A percentile compares a stretch with the other conserved stretches of the same genome.
These are phyloP conservation scores for Plestiodon gilberti DNA, from an alignment of 2,113 vertebrate species.

Conservation along the genomic window DNA sequence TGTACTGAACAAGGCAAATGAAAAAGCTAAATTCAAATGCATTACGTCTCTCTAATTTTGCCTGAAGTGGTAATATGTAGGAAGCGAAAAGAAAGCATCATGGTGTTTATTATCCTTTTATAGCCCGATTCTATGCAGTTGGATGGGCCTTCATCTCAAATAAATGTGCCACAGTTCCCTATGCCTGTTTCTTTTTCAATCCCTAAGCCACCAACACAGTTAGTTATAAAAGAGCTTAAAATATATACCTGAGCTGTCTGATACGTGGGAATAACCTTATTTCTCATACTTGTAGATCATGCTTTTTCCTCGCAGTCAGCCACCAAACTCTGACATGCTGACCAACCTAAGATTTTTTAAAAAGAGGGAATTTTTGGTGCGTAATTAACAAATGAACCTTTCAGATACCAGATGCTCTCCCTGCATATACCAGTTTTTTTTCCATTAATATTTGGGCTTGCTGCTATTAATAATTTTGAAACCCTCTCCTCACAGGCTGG, in stretches of 20 bases:
- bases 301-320: neutral
- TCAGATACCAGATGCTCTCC: neutral
- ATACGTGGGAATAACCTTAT: neutral
- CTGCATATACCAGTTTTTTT: too few relatives aligned
- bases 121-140: neutral
- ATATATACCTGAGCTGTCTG: neutral
- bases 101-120: neutral
- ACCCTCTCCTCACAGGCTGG: neutral
- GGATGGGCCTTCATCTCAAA: neutral
- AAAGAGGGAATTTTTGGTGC: neutral
- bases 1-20: too few relatives aligned
- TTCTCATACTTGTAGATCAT: neutral
- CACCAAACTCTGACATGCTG: neutral
- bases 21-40: too few relatives aligned
- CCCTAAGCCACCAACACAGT: neutral
- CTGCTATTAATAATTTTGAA: neutral
- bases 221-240: neutral
- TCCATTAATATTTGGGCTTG: too few relatives aligned
- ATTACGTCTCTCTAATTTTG: too few relatives aligned
- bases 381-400: neutral
- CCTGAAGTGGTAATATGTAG: neutral
- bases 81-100: neutral
- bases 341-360: slow-evolving; percentile 1
- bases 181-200: neutral
- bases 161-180: neutral